A percentile compares a stretch with the other conserved stretches of the same genome.
Conservation (phyloP, 2,113 vertebrate genomes). For the Nothobranchius kuhntae region DNA sequence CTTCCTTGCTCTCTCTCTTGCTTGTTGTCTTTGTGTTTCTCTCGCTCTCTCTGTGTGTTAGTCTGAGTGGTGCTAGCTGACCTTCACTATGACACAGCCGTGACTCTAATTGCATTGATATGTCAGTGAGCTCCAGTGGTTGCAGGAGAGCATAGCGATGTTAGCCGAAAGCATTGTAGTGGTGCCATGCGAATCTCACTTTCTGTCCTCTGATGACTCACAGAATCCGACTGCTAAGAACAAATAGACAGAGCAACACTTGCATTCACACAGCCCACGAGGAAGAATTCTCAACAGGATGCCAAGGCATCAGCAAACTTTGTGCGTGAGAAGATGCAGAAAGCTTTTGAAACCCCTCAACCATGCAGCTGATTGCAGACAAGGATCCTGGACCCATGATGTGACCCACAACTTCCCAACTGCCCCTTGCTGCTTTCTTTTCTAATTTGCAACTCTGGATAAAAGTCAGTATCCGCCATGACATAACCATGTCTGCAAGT, state of each 20-base stretch:
- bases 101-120: conserved; percentile 73
- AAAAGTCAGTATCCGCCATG: conserved; percentile 26
- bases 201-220: conserved; percentile 51
- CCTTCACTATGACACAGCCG: conserved; percentile 68
- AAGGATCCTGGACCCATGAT: conserved; percentile 2
- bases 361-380: conserved; percentile 1
- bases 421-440: background rate
- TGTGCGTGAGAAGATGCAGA: background rate
- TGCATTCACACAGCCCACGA: conserved; percentile 15
- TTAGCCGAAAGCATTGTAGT: conserved; percentile 46
- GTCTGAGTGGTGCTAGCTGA: conserved; percentile 64
- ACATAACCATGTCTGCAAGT: conserved; percentile 12
- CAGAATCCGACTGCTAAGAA: conserved; percentile 14
- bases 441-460: conserved; percentile 22
- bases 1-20: conserved; percentile 20
- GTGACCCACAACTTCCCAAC: conserved; percentile 18
- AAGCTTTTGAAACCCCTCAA: conserved; percentile 11
- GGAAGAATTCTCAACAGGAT: conserved; percentile 26
- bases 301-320: conserved; percentile 18
- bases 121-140: conserved; percentile 54
- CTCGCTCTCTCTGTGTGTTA: conserved; percentile 25
- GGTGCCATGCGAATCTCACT: conserved; percentile 33
- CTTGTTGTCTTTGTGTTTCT: conserved; percentile 19
- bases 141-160: conserved; percentile 57
- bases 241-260: conserved; percentile 18